These are phyloP conservation scores for Phylloscopus trochiloides DNA, from an alignment of 2,113 vertebrate genomes.

Conservation along the genomic window DNA sequence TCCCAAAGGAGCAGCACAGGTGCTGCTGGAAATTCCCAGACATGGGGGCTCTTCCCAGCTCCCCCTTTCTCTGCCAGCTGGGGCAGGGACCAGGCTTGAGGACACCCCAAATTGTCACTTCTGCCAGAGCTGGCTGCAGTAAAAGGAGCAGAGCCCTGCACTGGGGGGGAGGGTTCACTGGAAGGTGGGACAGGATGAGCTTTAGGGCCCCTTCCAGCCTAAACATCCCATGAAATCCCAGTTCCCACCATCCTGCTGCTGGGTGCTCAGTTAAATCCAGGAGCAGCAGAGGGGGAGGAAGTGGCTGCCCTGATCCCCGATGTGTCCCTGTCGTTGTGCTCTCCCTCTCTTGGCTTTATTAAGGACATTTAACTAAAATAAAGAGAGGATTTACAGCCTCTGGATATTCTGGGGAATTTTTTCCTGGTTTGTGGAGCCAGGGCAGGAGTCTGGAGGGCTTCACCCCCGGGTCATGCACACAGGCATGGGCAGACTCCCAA, in stretches of 20 bases:
- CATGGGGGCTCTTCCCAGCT: background rate
- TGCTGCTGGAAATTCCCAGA: background rate
- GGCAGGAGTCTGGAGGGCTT: background rate
- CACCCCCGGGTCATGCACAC: background rate
- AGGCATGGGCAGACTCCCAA: background rate
- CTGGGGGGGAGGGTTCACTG: accelerated
- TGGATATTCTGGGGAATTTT: background rate
- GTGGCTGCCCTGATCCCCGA: accelerated
- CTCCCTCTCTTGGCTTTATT: background rate
- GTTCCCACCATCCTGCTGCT: background rate
- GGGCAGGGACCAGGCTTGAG: background rate
- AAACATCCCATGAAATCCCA: background rate
- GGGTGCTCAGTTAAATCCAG: background rate
- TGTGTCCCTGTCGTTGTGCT: background rate
- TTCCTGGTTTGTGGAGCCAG: background rate
- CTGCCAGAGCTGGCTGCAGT: background rate
- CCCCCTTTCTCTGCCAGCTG: background rate
- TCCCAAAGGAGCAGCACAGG: accelerated
- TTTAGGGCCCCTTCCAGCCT: background rate
- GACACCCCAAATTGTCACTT: background rate
- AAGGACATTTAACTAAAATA: background rate
- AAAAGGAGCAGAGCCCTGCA: background rate
- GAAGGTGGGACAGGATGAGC: background rate
- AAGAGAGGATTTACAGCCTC: background rate
- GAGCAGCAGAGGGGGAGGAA: background rate